phyloP scores from a whole-genome alignment of 2,113 vertebrate species.

The Ellobius talpinus region DNA sequence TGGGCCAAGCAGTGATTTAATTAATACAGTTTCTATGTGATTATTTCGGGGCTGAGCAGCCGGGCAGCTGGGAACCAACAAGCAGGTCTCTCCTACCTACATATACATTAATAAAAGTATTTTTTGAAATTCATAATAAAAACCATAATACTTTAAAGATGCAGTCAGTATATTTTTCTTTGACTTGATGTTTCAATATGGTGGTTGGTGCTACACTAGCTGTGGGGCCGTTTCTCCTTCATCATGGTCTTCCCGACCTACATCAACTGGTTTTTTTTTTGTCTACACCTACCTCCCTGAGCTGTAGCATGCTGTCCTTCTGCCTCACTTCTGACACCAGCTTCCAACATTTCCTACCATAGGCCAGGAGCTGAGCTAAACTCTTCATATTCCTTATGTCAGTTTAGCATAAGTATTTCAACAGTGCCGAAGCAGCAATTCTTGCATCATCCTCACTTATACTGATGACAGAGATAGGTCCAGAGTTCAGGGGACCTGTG shows the following conservation, averaged over 20 bases:
- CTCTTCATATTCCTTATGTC: rapidly evolving
- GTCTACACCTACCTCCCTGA: background rate
- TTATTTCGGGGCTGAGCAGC: too few relatives aligned
- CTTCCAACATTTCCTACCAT: background rate
- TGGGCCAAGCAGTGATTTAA: too few relatives aligned
- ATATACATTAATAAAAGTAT: background rate
- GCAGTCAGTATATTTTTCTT: background rate
- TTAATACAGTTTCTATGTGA: too few relatives aligned
- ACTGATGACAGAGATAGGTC: background rate
- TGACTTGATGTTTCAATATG: background rate
- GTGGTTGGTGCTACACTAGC: background rate
- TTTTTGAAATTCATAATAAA: background rate
- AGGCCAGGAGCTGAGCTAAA: background rate
- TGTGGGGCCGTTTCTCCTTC: background rate
- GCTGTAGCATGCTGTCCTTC: background rate
- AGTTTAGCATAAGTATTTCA: background rate
- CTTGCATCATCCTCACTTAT: background rate
- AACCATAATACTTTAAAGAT: background rate
- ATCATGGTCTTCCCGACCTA: background rate
- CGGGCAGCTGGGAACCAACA: too few relatives aligned
- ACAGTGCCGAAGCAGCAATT: background rate
- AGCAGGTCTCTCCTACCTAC: background rate
- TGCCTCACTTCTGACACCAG: background rate
- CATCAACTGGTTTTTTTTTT: background rate
- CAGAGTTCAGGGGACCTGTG: background rate